Base-by-base conservation (phyloP, 2,888 invertebrate species). In the Ethmia dodecea region DNA sequence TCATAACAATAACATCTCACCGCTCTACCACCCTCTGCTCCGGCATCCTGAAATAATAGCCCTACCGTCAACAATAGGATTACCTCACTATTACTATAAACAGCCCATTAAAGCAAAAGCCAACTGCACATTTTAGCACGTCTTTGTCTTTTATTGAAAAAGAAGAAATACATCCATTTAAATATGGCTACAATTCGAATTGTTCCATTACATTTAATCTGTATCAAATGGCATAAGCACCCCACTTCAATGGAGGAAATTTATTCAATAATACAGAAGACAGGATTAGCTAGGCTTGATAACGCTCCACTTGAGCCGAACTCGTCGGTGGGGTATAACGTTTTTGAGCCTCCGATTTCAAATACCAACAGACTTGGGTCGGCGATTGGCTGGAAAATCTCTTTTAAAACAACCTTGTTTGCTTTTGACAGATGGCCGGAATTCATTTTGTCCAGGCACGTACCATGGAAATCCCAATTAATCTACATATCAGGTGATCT, bases 211-310 rank as follows among this genome's bases (percentile, higher is more conserved):
- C 67, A 70, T 67, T 68, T 53, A 60, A 54, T 61, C 54, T 47
- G 49, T 55, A 55, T 50, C n/a, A 57, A 72, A 76, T 67, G 60
- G 60, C 56, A 53, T 60, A 59, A 64, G 65, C 61, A 60, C 70
- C 60, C n/a, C n/a, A n/a, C n/a, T 57, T 57, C 52, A 61, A 55
- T 48, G 62, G 60, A 48, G 63, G 66, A 71, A 75, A 71, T 77
- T 74, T 78, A 78, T 78, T 77, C 74, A 74, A 75, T 78, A 77
- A 77, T 66, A 73, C 64, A 66, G 67, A 70, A 79, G 72, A 75
- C 64, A 69, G 65, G 73, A 77, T 76, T 75, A 79, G 68, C 70
- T 67, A 68, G 59, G 73, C 60, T 76, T 65, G 69, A 70, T 75
- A 76, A 75, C 74, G 76, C 71, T 71, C 55, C 64, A 56, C 61